phyloP scores from a whole-genome alignment of 2,797 vertebrate genomes.

The Ispidina lecontei region DNA sequence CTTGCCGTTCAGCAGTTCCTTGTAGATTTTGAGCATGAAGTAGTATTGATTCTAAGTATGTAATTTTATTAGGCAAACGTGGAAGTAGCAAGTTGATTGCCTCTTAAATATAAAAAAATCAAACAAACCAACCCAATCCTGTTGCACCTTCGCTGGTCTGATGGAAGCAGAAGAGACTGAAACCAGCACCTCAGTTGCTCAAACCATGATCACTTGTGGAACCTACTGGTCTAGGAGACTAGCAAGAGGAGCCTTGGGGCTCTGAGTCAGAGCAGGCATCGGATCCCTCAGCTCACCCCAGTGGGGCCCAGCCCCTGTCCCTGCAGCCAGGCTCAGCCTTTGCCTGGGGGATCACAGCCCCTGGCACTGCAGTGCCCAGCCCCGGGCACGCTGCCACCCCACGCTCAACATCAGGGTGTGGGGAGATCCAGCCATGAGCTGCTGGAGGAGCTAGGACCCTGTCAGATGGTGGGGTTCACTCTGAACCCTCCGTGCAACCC shows the following conservation, averaged over 20 bases:
- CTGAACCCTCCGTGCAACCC: neutral
- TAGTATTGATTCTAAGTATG: conserved; percentile 63
- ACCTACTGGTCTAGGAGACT: neutral
- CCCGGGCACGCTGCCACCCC: neutral
- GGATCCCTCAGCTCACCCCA: neutral
- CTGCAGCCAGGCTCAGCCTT: neutral
- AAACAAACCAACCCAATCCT: neutral
- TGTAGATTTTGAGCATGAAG: conserved; percentile 63
- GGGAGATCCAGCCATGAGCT: neutral
- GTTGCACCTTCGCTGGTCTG: neutral
- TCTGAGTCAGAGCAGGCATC: fast-evolving
- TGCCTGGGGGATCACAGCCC: fast-evolving
- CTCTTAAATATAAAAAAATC: conserved; percentile 7
- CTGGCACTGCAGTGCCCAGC: neutral
- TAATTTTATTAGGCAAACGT: conserved; percentile 55
- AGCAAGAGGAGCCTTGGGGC: neutral
- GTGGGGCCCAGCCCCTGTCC: neutral
- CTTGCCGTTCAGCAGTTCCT: conserved; percentile 55
- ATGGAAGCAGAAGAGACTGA: conserved; percentile 7
- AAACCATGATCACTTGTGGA: neutral
- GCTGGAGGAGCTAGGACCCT: neutral
- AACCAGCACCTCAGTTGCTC: neutral
- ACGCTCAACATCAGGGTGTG: fast-evolving
- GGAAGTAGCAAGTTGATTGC: conserved; percentile 43
- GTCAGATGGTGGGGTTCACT: fast-evolving